Evolutionary conservation across 2,113 vertebrate species (phyloP), one percentile per base, ranked within the genome.

Genomic region (Xyliphius kryptos): DNA sequence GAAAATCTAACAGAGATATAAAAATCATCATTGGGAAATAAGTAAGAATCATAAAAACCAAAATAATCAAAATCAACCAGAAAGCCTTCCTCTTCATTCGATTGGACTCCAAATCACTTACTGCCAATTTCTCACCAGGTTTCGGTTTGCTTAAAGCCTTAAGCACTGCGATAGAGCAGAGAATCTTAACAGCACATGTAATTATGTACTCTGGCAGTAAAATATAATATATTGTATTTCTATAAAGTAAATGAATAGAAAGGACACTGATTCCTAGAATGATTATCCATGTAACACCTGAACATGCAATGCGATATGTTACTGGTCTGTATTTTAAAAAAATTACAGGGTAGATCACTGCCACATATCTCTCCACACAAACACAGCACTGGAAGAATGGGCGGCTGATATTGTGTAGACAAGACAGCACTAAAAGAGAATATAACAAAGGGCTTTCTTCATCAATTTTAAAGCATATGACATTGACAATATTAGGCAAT

Each of bases 311-410:
- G 16, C 57, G 8, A 12, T 66, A 71, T 52, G 15, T 61, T 13
- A 56, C 40, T 12, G 57, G 46, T 38, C 61, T 66, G 51, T 50
- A 20, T 47, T 71, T 71, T 10, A 66, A 52, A 38, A 71, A 71
- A 14, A 11, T 51, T 6, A 66, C 2, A 1, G 69, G 69, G 56
- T 71, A 22, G 1, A 56, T n/a, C 26, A 66, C 63, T 6, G 56
- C 63, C 5, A 66, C 1, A 14, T 66, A 71, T 10, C 63, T 51
- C 37, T 61, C 69, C 63, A 71, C 57, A 61, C 63, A 61, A 43
- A 70, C 46, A 51, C 37, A 61, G 44, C 51, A 56, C 51, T 61
- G 69, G 20, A 71, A 71, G 44, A 51, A 15, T 3, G 63, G 44
- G 6, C 57, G 63, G 20, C 52, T 50, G 7, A 56, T 43, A 9